Evolutionary conservation across 2,797 vertebrate species (phyloP), one percentile per base, ranked within the genome.

Genomic region (Paedocypris micromegethes): DNA sequence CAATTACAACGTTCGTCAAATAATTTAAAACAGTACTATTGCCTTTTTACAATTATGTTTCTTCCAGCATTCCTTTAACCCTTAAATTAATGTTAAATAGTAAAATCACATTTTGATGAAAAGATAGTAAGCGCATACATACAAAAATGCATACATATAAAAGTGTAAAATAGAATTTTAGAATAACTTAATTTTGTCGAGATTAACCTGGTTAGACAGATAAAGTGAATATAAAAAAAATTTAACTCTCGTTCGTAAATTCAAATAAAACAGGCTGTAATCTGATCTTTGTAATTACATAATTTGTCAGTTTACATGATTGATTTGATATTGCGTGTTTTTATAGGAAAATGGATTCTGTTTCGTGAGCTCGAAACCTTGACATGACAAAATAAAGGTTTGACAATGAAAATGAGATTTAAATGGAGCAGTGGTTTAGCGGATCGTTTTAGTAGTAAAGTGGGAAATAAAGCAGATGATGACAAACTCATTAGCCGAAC

Each of bases 401-500:
- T 6, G n/a, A 40, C 5, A 56, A 9, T 38, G 1, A 23, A 48
- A 65, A 65, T 6, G 40, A n/a, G 40, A 6, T 46, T 8, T 48
- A n/a, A 23, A 39, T 9, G 58, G 44, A 52, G 45, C 8, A 58
- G 43, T 48, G 38, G 6, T 47, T 39, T 56, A n/a, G 40, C 23
- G 23, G 9, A 9, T 5, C 39, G 43, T 63, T 44, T 61, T 2
- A 38, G 44, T 8, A 56, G 59, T 57, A 9, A 8, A 46, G 9
- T 48, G 52, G 50, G 62, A 56, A 63, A 70, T 70, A 70, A 40
- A 64, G 60, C 68, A 70, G 46, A 57, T 50, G 46, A 70, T 56
- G 9, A 23, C 23, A 23, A 70, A 70, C 68, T 70, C 68, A 64
- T 57, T 70, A 70, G 68, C 68, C 5, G 23, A 57, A 60, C 59